phyloP scores from a whole-genome alignment of 2,888 invertebrate genomes.

The Dugesia japonica region DNA sequence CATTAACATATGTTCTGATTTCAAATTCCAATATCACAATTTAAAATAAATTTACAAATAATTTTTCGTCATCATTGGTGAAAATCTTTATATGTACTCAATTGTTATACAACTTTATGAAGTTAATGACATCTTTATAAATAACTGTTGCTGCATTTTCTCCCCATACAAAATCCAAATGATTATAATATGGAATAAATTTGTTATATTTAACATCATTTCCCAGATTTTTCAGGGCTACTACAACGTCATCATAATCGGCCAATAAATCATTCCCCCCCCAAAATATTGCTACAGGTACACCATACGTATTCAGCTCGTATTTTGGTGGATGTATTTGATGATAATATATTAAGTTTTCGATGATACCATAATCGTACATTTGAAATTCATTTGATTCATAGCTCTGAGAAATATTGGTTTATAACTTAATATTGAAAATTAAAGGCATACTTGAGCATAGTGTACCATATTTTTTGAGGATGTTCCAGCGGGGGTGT shows the following conservation, averaged over 20 bases:
- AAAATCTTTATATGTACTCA: no score
- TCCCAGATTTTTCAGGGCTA: background rate
- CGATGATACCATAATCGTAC: constrained; percentile 57
- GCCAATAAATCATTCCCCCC: constrained; percentile 62
- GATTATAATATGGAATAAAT: constrained; percentile 42
- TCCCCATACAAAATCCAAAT: constrained; percentile 50
- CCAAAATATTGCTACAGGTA: constrained; percentile 55
- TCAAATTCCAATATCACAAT: no score
- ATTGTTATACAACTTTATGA: constrained; percentile 21
- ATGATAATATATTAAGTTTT: constrained; percentile 48
- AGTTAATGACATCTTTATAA: constrained; percentile 41
- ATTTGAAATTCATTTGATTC: constrained; percentile 49
- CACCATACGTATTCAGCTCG: constrained; percentile 39
- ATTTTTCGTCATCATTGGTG: no score
- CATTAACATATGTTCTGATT: no score
- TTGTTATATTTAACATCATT: background rate
- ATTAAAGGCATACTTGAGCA: constrained; percentile 52
- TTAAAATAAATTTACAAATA: no score
- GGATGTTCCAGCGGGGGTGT: constrained; percentile 62
- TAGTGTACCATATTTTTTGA: constrained; percentile 61
- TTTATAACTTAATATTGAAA: background rate
- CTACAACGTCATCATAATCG: constrained; percentile 46
- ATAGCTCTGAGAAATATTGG: background rate
- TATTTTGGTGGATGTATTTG: constrained; percentile 46
- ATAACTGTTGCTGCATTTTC: constrained; percentile 43